phyloP scores from a whole-genome alignment of 2,888 invertebrate species.

The Caenorhabditis wallacei region DNA sequence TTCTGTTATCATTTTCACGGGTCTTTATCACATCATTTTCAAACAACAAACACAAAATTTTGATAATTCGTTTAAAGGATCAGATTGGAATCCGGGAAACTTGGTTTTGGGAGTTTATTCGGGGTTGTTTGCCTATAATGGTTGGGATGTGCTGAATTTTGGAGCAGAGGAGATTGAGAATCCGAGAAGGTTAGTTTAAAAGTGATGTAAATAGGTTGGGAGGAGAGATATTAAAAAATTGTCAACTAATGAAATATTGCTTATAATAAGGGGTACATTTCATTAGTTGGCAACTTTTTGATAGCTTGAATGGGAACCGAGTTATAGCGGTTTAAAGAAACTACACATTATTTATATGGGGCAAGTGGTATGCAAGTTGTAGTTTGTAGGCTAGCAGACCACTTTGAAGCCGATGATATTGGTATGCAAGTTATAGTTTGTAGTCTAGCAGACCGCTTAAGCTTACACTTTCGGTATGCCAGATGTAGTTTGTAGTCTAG shows the following conservation, averaged over 20 bases:
- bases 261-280: no score
- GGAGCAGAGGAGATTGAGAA: slow-evolving; percentile 80
- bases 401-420: neutral
- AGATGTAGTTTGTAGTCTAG: slow-evolving; percentile 2
- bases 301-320: no score
- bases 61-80: slow-evolving; percentile 70
- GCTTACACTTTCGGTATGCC: no score
- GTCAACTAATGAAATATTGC: no score
- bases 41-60: slow-evolving; percentile 74
- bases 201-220: neutral
- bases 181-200: slow-evolving; percentile 70
- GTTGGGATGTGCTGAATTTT: slow-evolving; percentile 81
- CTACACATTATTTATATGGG: neutral
- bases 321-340: neutral
- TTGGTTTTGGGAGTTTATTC: slow-evolving; percentile 75
- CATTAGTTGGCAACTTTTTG: no score
- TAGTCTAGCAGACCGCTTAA: slow-evolving; percentile 9
- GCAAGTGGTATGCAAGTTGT: slow-evolving; percentile 3
- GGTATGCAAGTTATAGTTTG: slow-evolving; percentile 5
- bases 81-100: slow-evolving; percentile 73
- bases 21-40: slow-evolving; percentile 77
- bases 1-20: slow-evolving; percentile 76
- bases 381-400: slow-evolving; percentile 28
- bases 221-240: no score
- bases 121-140: slow-evolving; percentile 81